These are phyloP conservation scores for Pristionchus fissidentatus DNA, from an alignment of 2,888 invertebrate species.

Conservation along the genomic window DNA sequence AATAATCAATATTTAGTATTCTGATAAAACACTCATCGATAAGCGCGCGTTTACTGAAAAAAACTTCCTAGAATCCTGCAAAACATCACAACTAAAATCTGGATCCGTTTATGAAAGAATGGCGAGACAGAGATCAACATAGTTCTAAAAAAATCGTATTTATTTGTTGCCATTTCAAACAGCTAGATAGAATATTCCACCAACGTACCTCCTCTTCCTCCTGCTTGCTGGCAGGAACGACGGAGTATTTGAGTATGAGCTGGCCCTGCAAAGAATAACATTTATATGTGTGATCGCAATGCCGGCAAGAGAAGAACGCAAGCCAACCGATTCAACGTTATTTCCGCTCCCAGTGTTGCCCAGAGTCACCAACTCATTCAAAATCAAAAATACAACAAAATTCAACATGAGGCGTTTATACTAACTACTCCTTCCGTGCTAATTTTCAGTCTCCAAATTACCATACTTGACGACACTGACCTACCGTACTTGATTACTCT, in stretches of 20 bases:
- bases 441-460: neutral
- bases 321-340: too few species aligned
- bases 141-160: too few species aligned
- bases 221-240: neutral
- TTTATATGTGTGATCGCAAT: neutral
- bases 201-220: slow-evolving; percentile 9
- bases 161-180: too few species aligned
- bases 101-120: too few species aligned
- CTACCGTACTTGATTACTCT: neutral
- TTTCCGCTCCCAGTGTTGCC: too few species aligned
- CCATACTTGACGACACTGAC: neutral
- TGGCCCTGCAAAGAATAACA: neutral
- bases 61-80: neutral
- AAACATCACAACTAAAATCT: too few species aligned
- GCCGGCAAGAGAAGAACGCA: too few species aligned
- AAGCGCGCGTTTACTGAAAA: neutral
- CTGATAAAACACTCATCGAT: neutral
- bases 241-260: neutral
- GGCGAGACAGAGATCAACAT: too few species aligned
- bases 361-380: too few species aligned
- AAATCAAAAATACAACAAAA: too few species aligned
- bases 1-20: neutral
- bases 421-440: neutral
- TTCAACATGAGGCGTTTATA: too few species aligned
- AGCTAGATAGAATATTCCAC: too few species aligned